Evolutionary conservation across 2,113 vertebrate species (phyloP).

Genomic region (Entosphenus tridentatus): DNA sequence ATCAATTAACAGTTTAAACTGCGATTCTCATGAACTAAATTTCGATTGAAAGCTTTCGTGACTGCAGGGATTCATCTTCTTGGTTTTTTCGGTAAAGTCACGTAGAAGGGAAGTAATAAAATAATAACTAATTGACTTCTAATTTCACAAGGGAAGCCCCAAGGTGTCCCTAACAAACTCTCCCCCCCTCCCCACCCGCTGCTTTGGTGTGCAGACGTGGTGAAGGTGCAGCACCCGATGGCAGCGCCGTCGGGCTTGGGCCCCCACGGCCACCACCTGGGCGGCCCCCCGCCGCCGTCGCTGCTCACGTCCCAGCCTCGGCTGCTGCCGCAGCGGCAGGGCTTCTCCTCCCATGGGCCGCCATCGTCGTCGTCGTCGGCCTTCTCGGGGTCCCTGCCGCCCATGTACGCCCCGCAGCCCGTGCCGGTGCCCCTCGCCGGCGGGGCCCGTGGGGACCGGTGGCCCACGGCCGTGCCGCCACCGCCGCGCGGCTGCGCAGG

Average conservation of each 20-base stretch:
- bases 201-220: not conserved
- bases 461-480: not conserved
- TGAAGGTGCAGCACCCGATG: slow-evolving; percentile 4
- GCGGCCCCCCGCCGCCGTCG: not conserved
- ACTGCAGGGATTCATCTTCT: too few species aligned
- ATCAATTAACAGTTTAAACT: not conserved
- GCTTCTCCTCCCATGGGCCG: not conserved
- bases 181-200: not conserved
- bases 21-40: not conserved
- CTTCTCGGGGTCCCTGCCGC: not conserved
- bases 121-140: not conserved
- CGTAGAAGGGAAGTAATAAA: too few species aligned
- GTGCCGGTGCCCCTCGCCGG: not conserved
- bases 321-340: not conserved
- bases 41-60: too few species aligned
- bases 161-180: not conserved
- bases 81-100: too few species aligned
- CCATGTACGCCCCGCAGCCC: not conserved
- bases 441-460: not conserved
- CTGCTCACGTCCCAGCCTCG: not conserved
- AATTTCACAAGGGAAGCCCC: not conserved
- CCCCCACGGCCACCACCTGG: not conserved
- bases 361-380: not conserved
- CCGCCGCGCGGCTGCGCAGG: not conserved
- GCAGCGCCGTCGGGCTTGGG: not conserved